These are phyloP conservation scores for Osmerus mordax DNA, from an alignment of 2,113 vertebrate species.

Conservation along the genomic window DNA sequence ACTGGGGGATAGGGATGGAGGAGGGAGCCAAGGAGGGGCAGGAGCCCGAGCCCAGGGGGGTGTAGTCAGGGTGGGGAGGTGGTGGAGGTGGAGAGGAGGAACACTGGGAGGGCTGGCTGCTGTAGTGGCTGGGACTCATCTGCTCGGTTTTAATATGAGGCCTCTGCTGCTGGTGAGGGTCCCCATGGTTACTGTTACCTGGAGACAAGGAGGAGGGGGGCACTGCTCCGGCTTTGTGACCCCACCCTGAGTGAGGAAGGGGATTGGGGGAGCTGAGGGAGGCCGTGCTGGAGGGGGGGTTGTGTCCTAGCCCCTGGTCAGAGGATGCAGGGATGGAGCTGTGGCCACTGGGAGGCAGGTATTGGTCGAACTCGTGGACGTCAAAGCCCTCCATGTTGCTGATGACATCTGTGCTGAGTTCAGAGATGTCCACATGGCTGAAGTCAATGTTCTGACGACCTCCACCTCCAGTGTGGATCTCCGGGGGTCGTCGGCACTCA, in stretches of 20 bases:
- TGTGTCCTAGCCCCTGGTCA: conserved; percentile 62
- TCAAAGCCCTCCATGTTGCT: conserved; percentile 86
- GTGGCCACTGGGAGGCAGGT: conserved; percentile 80
- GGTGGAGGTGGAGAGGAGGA: conserved; percentile 66
- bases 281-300: conserved; percentile 7
- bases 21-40: conserved; percentile 63
- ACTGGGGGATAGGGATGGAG: conserved; percentile 64
- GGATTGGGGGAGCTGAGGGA: conserved; percentile 63
- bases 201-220: conserved; percentile 47
- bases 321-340: conserved; percentile 34
- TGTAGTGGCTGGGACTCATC: conserved; percentile 81
- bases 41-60: conserved; percentile 66
- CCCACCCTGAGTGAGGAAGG: conserved; percentile 60
- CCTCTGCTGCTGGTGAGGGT: conserved; percentile 41
- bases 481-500: conserved; percentile 73
- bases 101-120: conserved; percentile 56
- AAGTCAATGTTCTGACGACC: conserved; percentile 88
- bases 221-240: conserved; percentile 1
- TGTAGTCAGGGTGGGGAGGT: conserved; percentile 68
- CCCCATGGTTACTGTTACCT: conserved; percentile 45
- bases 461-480: conserved; percentile 36
- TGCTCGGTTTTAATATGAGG: conserved; percentile 86
- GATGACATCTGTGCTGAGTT: conserved; percentile 89
- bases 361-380: conserved; percentile 88
- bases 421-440: conserved; percentile 89